These are phyloP conservation scores for Amiota minor DNA, from an alignment of 2,888 invertebrate genomes.

Conservation along the genomic window DNA sequence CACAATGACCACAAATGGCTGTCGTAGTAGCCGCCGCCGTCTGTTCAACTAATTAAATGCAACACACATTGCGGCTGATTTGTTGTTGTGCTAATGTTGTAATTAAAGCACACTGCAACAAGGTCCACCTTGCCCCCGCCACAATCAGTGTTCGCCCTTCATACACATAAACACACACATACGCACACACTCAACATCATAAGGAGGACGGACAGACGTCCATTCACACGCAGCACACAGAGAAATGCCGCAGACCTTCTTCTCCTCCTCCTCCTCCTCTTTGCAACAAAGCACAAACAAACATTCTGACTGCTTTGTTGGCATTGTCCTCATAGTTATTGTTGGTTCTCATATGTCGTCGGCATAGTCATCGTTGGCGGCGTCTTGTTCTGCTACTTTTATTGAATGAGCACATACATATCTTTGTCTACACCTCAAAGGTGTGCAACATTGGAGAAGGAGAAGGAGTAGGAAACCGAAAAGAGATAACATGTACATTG, in stretches of 20 bases:
- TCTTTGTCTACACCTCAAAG: not conserved
- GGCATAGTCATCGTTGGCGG: not conserved
- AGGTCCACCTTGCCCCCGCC: not conserved
- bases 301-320: slow-evolving; percentile 11
- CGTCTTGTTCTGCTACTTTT: not conserved
- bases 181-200: too few relatives aligned
- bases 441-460: too few relatives aligned
- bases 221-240: not conserved
- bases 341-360: not conserved
- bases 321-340: not conserved
- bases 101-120: slow-evolving; percentile 20
- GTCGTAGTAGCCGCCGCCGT: slow-evolving; percentile 7
- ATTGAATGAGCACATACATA: not conserved
- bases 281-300: not conserved
- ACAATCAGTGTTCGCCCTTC: not conserved
- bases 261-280: not conserved
- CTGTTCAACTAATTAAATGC: slow-evolving; percentile 38
- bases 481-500: not conserved
- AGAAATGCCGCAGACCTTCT: not conserved
- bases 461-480: too few relatives aligned
- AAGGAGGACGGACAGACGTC: too few relatives aligned
- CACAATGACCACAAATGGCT: not conserved
- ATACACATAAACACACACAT: not conserved
- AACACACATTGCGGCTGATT: slow-evolving; percentile 31
- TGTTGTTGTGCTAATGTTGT: slow-evolving; percentile 30